Base-by-base conservation (phyloP, 2,797 vertebrate species). In the Glossophaga mutica region DNA sequence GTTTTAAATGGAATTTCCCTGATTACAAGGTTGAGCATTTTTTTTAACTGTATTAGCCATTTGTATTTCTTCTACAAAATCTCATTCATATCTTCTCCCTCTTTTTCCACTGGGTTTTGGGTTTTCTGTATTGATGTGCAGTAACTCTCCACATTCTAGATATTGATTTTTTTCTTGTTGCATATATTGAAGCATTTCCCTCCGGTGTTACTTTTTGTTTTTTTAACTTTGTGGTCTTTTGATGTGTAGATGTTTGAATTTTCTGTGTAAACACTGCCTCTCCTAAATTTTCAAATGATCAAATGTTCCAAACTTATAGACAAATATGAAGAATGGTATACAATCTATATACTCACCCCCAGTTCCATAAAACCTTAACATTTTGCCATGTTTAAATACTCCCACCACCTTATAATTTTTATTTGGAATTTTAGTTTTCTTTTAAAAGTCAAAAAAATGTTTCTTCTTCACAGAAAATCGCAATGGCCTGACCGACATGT, bases 261-360 rank as follows among this genome's bases (percentile, higher is more conserved):
- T 59, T 94, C 71, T 42, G 11, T 52, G 9, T 67, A 87, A 74
- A 57, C 37, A 42, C 67, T n/a, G 4, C 9, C 50, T 87, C 3
- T 87, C 21, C 59, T 85, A 94, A 74, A 57, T 94, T 93, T 92
- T 96, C 48, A 48, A 81, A 87, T 94, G 76, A 90, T 44, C 39
- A 14, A 76, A 65, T 82, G 34, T 85, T 62, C 19, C 42, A 85
- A 44, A 87, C 9, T 44, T 39, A 74, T 0, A 57, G 83, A 57
- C 55, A 90, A 71, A 71, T 94, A 73, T 32, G 82, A 87, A 87
- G 42, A 81, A 73, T 67, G 88, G 52, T 26, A 68, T 86, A 68
- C 62, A 55, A 87, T 48, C 16, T 83, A 11, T 32, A 22, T 29
- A 42, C 8, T 87, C 16, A 65, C 3, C 10, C 77, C 16, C 55